These are phyloP conservation scores for Sminthurides bifidus DNA, from an alignment of 1,140 invertebrate genomes.

Conservation along the genomic window DNA sequence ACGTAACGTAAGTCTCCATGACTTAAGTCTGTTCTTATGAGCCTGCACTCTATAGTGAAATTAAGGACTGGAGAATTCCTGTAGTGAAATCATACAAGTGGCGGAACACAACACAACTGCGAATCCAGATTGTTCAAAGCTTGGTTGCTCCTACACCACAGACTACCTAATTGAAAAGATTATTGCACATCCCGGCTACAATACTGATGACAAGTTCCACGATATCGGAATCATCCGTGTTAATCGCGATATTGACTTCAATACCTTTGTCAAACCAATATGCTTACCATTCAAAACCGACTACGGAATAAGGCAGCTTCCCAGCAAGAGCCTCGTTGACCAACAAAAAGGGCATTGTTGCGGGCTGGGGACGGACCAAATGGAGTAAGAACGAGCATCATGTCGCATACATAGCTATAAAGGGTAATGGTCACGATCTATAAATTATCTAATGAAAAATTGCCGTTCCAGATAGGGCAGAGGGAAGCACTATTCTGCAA, in stretches of 20 bases:
- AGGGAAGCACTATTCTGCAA: constrained; percentile 16
- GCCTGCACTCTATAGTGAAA: neutral
- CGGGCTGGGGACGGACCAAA: constrained; percentile 20
- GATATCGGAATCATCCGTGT: constrained; percentile 29
- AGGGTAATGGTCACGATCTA: neutral
- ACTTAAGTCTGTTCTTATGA: constrained; percentile 1
- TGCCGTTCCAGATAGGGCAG: constrained; percentile 8
- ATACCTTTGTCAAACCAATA: constrained; percentile 18
- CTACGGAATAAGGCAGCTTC: neutral
- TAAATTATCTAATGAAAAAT: neutral
- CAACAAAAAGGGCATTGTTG: constrained; percentile 7
- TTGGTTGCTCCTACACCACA: constrained; percentile 13
- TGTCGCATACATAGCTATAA: neutral
- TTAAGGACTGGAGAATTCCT: neutral
- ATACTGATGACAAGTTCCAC: constrained; percentile 21
- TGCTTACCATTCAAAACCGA: constrained; percentile 19
- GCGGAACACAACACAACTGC: constrained; percentile 49
- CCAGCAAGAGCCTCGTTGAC: constrained; percentile 3
- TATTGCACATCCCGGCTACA: constrained; percentile 23
- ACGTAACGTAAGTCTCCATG: constrained; percentile 7
- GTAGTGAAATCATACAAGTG: constrained; percentile 44
- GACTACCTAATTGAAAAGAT: constrained; percentile 28
- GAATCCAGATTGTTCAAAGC: constrained; percentile 44
- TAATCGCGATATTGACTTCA: constrained; percentile 21
- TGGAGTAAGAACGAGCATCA: constrained; percentile 11